Conservation (phyloP, 1,140 invertebrate species). For the Drosophila jambulina region DNA sequence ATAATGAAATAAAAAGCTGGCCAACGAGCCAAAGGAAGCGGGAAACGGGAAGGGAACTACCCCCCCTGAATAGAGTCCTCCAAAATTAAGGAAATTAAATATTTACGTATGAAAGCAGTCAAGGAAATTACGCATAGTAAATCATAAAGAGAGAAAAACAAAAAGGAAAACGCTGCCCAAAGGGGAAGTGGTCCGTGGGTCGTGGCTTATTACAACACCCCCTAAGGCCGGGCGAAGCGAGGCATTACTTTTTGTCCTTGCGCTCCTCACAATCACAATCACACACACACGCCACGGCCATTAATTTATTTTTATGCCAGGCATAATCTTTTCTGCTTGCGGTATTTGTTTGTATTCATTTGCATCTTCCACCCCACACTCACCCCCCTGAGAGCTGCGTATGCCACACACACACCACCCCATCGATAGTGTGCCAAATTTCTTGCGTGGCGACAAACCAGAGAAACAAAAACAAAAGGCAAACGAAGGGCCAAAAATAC, state of each 20-base stretch:
- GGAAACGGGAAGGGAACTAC: neutral
- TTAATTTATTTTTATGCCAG: conserved; percentile 81
- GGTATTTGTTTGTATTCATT: conserved; percentile 53
- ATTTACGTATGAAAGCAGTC: conserved; percentile 72
- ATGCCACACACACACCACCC: neutral
- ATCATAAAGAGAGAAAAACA: conserved; percentile 63
- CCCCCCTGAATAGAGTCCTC: conserved; percentile 41
- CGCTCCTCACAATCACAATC: conserved; percentile 29
- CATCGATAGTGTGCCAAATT: conserved; percentile 51
- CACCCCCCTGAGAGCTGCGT: neutral
- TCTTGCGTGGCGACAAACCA: conserved; percentile 45
- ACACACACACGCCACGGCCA: conserved; percentile 54
- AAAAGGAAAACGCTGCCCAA: conserved; percentile 21
- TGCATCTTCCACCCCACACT: conserved; percentile 41
- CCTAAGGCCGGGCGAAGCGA: conserved; percentile 47
- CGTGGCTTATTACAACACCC: conserved; percentile 60
- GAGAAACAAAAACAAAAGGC: conserved; percentile 40
- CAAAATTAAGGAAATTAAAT: conserved; percentile 72
- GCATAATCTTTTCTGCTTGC: conserved; percentile 73
- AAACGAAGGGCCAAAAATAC: conserved; percentile 31
- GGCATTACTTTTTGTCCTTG: conserved; percentile 73
- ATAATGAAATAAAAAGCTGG: conserved; percentile 72
- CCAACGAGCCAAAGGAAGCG: conserved; percentile 12
- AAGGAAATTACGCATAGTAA: conserved; percentile 77
- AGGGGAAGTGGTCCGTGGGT: neutral